Base-by-base conservation (phyloP, 2,797 vertebrate species). In the Centropyge bicolor region DNA sequence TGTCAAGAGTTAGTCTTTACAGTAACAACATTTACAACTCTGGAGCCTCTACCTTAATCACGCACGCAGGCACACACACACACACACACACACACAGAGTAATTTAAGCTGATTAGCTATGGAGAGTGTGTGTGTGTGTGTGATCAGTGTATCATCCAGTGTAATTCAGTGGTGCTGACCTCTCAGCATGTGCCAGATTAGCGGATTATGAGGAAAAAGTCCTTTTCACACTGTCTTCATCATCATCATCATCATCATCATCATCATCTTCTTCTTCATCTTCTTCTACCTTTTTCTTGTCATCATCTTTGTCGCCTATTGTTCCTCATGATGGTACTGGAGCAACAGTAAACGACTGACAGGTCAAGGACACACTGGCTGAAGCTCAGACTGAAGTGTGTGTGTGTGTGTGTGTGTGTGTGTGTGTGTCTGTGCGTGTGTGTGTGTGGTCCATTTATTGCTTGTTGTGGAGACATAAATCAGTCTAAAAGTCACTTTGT, bases 101-200 rank as follows among this genome's bases (percentile, higher is more conserved):
- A 20, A 31, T 70, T 36, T 88, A 91, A 88, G 84, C 73, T 86
- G 84, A 88, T 91, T 86, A 86, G 45, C 69, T 36, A 14, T 31
- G 35, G 55, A 24, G 49, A 19, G 76, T 72, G 76, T 24, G 61
- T 63, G 46, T 64, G 62, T 63, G 75, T 61, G 51, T 68, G 76
- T 62, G 72, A 57, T 65, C 51, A 54, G 55, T 69, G 74, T 67
- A 48, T 81, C 71, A 68, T 69, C 16, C 61, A 51, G 63, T 66
- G 56, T 84, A 79, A 66, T 89, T 80, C 78, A 70, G 45, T 68
- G 48, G 22, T 40, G 40, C 65, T 85, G 83, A 91, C 80, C 51
- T 69, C 80, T 83, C 72, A 82, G 52, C 59, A 84, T 75, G 84
- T 74, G 79, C 56, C 75, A 88, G 74, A 85, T 90, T 83, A 90